Percentiles rank a stretch among this genome's conserved stretches.
Conservation (phyloP, 2,113 vertebrate species). For the Upupa epops region DNA sequence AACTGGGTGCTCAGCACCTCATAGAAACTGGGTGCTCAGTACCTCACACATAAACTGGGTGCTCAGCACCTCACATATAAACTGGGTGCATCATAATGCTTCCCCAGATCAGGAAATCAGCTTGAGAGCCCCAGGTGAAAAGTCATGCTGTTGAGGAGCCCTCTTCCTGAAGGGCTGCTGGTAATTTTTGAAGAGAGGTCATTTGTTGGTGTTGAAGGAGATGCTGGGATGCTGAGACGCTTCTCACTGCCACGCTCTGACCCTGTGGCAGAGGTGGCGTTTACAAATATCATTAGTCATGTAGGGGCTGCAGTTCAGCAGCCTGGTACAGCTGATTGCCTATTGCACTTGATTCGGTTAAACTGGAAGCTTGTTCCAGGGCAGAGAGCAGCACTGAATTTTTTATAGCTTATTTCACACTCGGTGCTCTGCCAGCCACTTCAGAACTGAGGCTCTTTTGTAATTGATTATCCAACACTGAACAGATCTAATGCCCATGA, state of each 20-base stretch:
- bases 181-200: not conserved
- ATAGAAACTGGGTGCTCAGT: not conserved
- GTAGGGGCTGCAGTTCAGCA: constrained; percentile 15
- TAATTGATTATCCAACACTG: constrained; percentile 20
- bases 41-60: not conserved
- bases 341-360: constrained; percentile 19
- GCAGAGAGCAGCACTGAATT: constrained; percentile 6
- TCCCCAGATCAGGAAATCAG: not conserved
- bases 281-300: constrained; percentile 18
- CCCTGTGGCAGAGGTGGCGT: not conserved
- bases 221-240: not conserved
- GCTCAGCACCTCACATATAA: not conserved
- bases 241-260: not conserved
- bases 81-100: not conserved
- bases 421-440: constrained; percentile 1
- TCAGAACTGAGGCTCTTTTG: constrained; percentile 4
- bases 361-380: constrained; percentile 18
- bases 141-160: not conserved
- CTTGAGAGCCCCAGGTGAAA: not conserved
- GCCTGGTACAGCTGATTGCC: constrained; percentile 14
- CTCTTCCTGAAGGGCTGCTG: not conserved
- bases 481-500: not conserved
- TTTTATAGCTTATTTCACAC: constrained; percentile 54
- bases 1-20: not conserved
- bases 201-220: not conserved